Evolutionary conservation across 2,113 vertebrate genomes (phyloP), one percentile per base, ranked within the genome.

Genomic region (Macquaria australasica): DNA sequence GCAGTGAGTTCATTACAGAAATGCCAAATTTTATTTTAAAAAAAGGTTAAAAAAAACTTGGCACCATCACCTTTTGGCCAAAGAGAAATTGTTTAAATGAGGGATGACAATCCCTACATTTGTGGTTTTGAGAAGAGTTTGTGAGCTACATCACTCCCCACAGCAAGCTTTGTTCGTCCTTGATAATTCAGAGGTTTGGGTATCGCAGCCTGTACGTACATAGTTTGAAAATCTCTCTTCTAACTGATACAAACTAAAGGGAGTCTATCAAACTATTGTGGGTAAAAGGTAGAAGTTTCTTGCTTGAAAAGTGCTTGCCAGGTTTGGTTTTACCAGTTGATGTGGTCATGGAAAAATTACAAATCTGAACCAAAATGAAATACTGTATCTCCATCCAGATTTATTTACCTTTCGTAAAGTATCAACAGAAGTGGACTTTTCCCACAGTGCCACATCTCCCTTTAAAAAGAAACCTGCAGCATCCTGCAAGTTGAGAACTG

Each of bases 21-120:
- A 58, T 2, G 6, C 69, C 25, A 45, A 28, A 16, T n/a, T 69
- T 3, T 41, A 10, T 48, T 60, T 53, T 59, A 50, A 15, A 68
- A 75, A 3, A 48, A 14, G 12, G 2, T 34, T 34, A 11, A 6
- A 23, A 31, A 43, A 37, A 8, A 79, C 0, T 8, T 8, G 34
- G 67, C 12, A 25, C 39, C 25, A 12, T 73, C 70, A 1, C 48
- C 1, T 25, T 78, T 56, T 63, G 70, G 62, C 75, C 80, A 79
- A 70, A 69, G 75, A 55, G 15, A 31, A 11, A 45, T 0, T 25
- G 2, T 31, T 23, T 15, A 51, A 70, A 67, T 15, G 5, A 45
- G 23, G 34, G 10, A 41, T 12, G 39, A 73, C 3, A 4, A 23
- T 1, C 6, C 4, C 0, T 37, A 4, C 8, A 7, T 51, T 18